Evolutionary conservation across 23 tunicate genomes (phyloP), one percentile per base, ranked within the genome.

Genomic region (Phallusia fumigata): DNA sequence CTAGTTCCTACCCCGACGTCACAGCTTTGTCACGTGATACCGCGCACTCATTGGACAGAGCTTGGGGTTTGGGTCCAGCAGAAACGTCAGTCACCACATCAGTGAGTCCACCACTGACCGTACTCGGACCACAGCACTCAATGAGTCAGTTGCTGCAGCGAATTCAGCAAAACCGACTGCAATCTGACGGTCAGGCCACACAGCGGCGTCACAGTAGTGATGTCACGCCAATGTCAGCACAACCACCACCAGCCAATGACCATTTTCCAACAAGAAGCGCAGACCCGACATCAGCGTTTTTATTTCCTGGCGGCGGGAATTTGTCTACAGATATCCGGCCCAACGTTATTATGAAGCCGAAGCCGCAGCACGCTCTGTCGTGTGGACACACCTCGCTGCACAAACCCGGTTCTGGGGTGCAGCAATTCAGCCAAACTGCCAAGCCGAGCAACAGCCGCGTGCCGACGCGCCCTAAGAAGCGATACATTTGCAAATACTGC

Each of bases 401-500:
- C 8, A 58, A 58, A 5, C 69, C 69, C 11, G 69, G 69, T 6
- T 8, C 69, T 16, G 13, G 15, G 28, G 26, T 24, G 69, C 69
- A 1, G 3, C 69, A 22, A 16, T 58, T 21, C 69, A 58, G 69
- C 28, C 78, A 74, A 13, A 74, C 33, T 33, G 3, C 34, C 12
- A 34, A 33, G 45, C 15, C 22, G 34, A 74, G n/a, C n/a, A 35
- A 33, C 40, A 65, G 40, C 30, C 64, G 89, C 31, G 75, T 76
- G 28, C 58, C 85, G 24, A 58, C 83, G 31, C 73, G 98, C 19
- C 87, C 98, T 0, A 93, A 93, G 81, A 93, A 93, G 81, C 84
- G 98, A 0, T 93, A 93, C 82, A 93, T 93, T 77, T 93, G 98
- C 77, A 88, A 84, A 74, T 93, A 84, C 74, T 93, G 98, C 51